Percentiles rank a stretch among this genome's conserved stretches.
These are phyloP conservation scores for Plagiodera versicolora DNA, from an alignment of 2,888 invertebrate genomes.

Conservation along the genomic window DNA sequence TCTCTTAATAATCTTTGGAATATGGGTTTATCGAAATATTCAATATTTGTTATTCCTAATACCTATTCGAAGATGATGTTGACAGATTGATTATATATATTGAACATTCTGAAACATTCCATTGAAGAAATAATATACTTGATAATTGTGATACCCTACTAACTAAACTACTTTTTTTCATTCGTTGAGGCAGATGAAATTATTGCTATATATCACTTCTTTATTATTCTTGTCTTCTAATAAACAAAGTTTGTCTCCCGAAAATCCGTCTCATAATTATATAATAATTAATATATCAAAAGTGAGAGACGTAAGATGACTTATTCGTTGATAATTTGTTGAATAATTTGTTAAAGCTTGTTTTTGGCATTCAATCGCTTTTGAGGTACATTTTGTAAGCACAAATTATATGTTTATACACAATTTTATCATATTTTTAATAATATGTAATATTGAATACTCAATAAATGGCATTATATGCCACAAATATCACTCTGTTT, in stretches of 20 bases:
- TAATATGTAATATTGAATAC: slow-evolving; percentile 46
- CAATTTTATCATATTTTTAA: slow-evolving; percentile 56
- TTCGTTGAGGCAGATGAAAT: not conserved
- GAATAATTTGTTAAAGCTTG: slow-evolving; percentile 40
- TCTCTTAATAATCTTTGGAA: no score
- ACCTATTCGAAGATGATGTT: not conserved
- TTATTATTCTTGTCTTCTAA: slow-evolving; percentile 7
- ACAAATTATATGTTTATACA: slow-evolving; percentile 56
- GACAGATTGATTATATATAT: not conserved
- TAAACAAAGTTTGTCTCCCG: slow-evolving; percentile 30
- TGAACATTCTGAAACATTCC: slow-evolving; percentile 16
- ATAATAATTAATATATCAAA: slow-evolving; percentile 19
- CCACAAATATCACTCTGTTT: not conserved
- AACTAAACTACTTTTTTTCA: not conserved
- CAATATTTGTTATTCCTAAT: not conserved
- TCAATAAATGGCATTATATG: slow-evolving; percentile 31
- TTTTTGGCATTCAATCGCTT: slow-evolving; percentile 44
- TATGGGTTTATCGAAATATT: not conserved
- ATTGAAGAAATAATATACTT: slow-evolving; percentile 22
- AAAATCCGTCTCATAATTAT: slow-evolving; percentile 33
- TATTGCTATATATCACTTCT: not conserved
- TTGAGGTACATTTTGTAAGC: slow-evolving; percentile 51
- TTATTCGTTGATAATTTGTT: slow-evolving; percentile 35
- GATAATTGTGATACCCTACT: not conserved
- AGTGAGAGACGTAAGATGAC: slow-evolving; percentile 26